Evolutionary conservation across 2,888 invertebrate species (phyloP).

Genomic region (Melikaiella ostensackeni): DNA sequence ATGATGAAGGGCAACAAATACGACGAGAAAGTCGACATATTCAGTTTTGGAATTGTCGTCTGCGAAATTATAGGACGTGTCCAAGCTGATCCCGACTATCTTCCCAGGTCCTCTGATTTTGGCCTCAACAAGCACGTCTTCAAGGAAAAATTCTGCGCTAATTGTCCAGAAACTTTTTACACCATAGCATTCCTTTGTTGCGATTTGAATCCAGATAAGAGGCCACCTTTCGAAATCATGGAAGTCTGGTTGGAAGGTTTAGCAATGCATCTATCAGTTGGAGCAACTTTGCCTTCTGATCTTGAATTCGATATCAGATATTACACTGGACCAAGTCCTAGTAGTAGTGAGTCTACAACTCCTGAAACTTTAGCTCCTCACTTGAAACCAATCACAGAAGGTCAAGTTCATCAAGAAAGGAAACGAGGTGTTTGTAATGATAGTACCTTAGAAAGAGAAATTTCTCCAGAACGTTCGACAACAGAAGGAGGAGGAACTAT

Average conservation of each 20-base stretch:
- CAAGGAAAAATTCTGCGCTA: constrained; percentile 89
- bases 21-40: constrained; percentile 97
- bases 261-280: constrained; percentile 84
- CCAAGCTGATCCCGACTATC: constrained; percentile 95
- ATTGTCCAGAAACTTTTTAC: constrained; percentile 92
- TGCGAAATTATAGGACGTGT: constrained; percentile 98
- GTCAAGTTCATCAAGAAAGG: constrained; percentile 75
- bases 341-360: constrained; percentile 81
- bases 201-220: constrained; percentile 92
- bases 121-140: constrained; percentile 93
- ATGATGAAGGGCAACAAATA: constrained; percentile 98
- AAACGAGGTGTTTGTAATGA: constrained; percentile 71
- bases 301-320: constrained; percentile 87
- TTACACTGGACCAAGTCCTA: constrained; percentile 81
- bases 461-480: constrained; percentile 41
- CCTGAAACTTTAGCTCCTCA: constrained; percentile 80
- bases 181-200: constrained; percentile 94
- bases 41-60: constrained; percentile 95
- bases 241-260: constrained; percentile 93
- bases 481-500: not conserved
- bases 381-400: constrained; percentile 80
- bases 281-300: constrained; percentile 82
- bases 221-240: constrained; percentile 93
- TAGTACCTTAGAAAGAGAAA: constrained; percentile 73
- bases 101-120: constrained; percentile 94